Conservation (phyloP, 1,140 invertebrate genomes). For the Heliconius nattereri region DNA sequence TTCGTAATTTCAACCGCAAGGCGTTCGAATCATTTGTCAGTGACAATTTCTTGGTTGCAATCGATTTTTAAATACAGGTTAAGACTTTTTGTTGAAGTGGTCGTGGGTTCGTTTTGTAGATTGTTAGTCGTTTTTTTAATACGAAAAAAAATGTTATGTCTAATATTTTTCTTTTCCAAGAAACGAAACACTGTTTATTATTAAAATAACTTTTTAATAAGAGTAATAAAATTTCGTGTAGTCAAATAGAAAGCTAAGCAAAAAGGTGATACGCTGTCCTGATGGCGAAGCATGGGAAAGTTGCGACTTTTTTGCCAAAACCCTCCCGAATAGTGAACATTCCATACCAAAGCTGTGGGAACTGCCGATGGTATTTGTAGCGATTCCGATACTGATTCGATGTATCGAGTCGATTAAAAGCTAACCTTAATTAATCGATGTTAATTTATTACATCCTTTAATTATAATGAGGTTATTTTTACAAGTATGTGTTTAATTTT, state of each 20-base stretch:
- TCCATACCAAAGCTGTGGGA: conserved; percentile 71
- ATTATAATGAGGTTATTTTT: neutral
- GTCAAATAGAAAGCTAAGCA: conserved; percentile 20
- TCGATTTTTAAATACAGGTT: conserved; percentile 78
- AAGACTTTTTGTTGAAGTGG: conserved; percentile 53
- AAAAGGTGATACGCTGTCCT: conserved; percentile 27
- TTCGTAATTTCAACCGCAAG: conserved; percentile 78
- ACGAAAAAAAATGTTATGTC: conserved; percentile 13
- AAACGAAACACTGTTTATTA: neutral
- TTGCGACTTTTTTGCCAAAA: conserved; percentile 63
- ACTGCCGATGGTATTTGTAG: conserved; percentile 65
- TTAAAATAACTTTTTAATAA: conserved; percentile 10
- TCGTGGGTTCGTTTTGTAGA: conserved; percentile 42
- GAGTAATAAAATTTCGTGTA: conserved; percentile 13
- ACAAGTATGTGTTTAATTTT: neutral
- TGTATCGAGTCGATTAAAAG: conserved; percentile 60
- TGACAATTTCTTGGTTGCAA: conserved; percentile 79
- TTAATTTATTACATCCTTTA: neutral
- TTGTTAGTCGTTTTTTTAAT: conserved; percentile 35
- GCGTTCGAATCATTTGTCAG: conserved; percentile 79
- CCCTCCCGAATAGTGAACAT: conserved; percentile 52
- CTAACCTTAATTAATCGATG: conserved; percentile 8
- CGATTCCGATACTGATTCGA: conserved; percentile 57
- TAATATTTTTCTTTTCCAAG: neutral
- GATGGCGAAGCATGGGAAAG: conserved; percentile 63